Evolutionary conservation across 2,888 invertebrate genomes (phyloP), one percentile per base, ranked within the genome.

Genomic region (Prionchulus punctatus): DNA sequence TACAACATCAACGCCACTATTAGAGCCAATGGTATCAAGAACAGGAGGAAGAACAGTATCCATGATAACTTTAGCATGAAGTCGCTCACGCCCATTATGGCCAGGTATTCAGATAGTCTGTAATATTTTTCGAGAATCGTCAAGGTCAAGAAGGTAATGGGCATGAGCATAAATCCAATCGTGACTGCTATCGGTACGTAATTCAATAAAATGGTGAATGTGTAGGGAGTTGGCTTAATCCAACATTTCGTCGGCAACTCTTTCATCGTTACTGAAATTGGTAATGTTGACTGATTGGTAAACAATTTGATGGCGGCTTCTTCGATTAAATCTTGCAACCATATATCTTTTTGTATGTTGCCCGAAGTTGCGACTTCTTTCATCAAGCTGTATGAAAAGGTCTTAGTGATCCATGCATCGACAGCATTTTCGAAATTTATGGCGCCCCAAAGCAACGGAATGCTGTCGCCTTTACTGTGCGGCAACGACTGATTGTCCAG

Each of bases 21-120:
- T 7, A 36, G 7, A 18, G 36, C 7, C 12, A 18, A 7, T 18
- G 36, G 36, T 7, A 36, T 36, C 18, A 36, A 36, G 36, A 36
- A 36, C 15, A 50, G 23, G 3, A 50, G 23, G 51, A 26, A 50
- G 21, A 50, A 50, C 4, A 50, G 30, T 4, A 50, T 50, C 51
- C 51, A 50, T 4, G 51, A 50, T 7, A 30, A 18, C 27, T 50
- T 50, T 21, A 50, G 30, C 15, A 15, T 21, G 26, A 50, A 27
- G 21, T 50, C 27, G 15, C 51, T 28, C 26, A 50, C 51, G 3
- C 51, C 51, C 26, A 21, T 12, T 3, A 50, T 50, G 26, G 21
- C 21, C 28, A 50, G 21, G 21, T 21, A 50, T 25, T 50, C 51
- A 18, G 26, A 15, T 7, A 50, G 28, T 50, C 27, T 50, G 7